Conservation (phyloP, 2,113 vertebrate genomes). For the Crotalus helleri region DNA sequence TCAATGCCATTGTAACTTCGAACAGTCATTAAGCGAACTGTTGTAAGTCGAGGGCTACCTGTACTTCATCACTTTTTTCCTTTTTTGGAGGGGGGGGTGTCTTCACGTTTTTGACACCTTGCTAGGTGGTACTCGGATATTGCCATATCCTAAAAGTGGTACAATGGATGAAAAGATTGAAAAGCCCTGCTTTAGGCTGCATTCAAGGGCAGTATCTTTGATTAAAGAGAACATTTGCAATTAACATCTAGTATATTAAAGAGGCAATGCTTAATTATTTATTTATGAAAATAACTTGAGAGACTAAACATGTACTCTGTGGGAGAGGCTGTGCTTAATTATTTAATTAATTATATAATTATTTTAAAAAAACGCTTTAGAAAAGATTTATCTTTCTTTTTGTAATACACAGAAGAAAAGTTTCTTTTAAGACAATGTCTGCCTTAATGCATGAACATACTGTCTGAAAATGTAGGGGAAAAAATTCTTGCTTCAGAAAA, state of each 20-base stretch:
- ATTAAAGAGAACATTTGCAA: not conserved
- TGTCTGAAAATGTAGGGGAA: not conserved
- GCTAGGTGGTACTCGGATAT: no score
- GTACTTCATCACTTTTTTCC: no score
- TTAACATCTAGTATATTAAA: no score
- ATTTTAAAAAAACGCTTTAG: not conserved
- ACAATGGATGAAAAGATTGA: no score
- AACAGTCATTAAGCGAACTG: no score
- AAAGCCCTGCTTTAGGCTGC: not conserved
- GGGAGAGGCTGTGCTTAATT: not conserved
- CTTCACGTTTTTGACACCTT: no score
- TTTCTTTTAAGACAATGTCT: not conserved
- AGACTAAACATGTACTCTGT: not conserved
- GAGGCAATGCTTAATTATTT: no score
- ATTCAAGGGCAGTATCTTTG: not conserved
- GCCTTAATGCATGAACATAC: not conserved
- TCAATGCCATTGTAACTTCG: no score
- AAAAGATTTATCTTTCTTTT: not conserved
- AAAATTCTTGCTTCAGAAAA: not conserved
- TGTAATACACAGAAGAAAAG: not conserved
- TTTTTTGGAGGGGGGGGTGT: no score
- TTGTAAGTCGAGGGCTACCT: no score
- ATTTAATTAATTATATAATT: not conserved
- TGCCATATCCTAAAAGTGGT: no score
- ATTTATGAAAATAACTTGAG: no score